These are phyloP conservation scores for Clavelina lepadiformis DNA, from an alignment of 23 tunicate species.

Conservation along the genomic window DNA sequence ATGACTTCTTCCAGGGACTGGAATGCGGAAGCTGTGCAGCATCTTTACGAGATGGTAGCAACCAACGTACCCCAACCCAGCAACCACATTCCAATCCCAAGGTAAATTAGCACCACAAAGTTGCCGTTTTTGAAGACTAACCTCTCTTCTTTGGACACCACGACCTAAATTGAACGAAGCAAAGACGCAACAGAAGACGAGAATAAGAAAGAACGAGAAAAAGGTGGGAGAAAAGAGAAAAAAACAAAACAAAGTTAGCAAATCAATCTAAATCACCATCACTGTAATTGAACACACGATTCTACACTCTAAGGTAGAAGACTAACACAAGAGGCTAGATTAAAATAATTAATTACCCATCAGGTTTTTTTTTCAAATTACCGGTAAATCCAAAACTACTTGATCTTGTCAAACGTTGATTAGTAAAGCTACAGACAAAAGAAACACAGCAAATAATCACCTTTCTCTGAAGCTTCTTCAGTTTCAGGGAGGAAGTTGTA, in stretches of 20 bases:
- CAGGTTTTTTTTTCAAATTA: not conserved
- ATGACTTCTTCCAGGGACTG: no score
- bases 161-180: not conserved
- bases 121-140: not conserved
- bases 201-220: not conserved
- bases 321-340: no score
- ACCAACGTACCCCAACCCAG: not conserved
- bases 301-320: no score
- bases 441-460: slow-evolving; percentile 6
- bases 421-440: not conserved
- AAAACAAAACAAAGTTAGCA: not conserved
- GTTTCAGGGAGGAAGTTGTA: slow-evolving; percentile 29
- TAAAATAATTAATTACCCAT: no score
- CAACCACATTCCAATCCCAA: not conserved
- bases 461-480: slow-evolving; percentile 66
- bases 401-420: not conserved
- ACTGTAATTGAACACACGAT: no score
- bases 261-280: not conserved
- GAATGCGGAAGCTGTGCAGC: no score
- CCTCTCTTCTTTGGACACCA: not conserved
- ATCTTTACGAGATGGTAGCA: not conserved
- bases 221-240: not conserved
- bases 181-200: no score
- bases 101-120: no score
- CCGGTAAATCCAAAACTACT: not conserved